Conservation (phyloP, 1,140 invertebrate species). For the Diorhabda sublineata region DNA sequence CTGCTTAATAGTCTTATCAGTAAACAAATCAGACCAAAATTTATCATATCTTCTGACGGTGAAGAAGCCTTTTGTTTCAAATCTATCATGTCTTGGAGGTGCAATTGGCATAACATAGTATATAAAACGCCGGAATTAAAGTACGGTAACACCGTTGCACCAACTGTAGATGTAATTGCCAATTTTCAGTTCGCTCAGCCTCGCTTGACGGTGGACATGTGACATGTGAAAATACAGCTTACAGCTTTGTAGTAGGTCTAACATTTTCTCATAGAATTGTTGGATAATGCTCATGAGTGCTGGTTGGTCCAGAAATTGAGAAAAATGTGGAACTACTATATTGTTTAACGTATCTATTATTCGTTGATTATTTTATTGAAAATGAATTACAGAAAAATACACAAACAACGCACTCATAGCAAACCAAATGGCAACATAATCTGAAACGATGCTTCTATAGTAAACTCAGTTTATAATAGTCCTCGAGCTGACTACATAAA, state of each 20-base stretch:
- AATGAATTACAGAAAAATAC: too few species aligned
- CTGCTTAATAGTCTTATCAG: constrained; percentile 47
- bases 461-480: too few species aligned
- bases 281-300: neutral
- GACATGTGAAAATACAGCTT: constrained; percentile 40
- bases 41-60: constrained; percentile 44
- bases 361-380: neutral
- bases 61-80: constrained; percentile 35
- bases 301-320: neutral
- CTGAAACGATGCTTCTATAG: too few species aligned
- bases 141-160: constrained; percentile 45
- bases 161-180: constrained; percentile 35
- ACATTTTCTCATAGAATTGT: constrained; percentile 5
- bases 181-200: constrained; percentile 42
- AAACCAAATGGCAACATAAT: too few species aligned
- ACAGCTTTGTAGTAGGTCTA: neutral
- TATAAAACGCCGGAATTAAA: constrained; percentile 33
- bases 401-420: too few species aligned
- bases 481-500: too few species aligned
- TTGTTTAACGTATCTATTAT: constrained; percentile 5
- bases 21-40: constrained; percentile 47
- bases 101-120: constrained; percentile 22
- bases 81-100: constrained; percentile 44
- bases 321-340: neutral
- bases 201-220: constrained; percentile 28